phyloP scores from a whole-genome alignment of 1,140 invertebrate species.

The Penaeus chinensis region DNA sequence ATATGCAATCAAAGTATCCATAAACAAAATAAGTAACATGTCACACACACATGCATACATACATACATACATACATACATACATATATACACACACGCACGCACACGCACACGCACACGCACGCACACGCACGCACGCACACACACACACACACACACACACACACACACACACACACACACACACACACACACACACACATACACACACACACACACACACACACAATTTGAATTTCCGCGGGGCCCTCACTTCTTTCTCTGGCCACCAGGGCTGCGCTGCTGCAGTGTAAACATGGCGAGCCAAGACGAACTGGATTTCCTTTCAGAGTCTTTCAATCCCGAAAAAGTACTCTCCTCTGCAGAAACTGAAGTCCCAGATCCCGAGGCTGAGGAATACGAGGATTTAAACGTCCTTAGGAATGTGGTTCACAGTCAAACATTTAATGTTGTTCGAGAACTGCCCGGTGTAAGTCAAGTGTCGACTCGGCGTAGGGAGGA shows the following conservation, averaged over 20 bases:
- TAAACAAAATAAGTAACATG: too few species aligned
- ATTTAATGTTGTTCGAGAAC: slow-evolving; percentile 40
- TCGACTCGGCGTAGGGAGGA: not conserved
- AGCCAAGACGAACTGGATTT: slow-evolving; percentile 17
- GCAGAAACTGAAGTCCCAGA: slow-evolving; percentile 19
- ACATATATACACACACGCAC: too few species aligned
- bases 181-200: too few species aligned
- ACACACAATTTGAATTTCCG: not conserved
- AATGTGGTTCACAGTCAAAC: slow-evolving; percentile 37
- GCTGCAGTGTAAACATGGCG: slow-evolving; percentile 54
- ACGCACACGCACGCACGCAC: too few species aligned
- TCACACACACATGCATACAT: too few species aligned
- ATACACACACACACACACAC: too few species aligned
- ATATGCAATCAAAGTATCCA: too few species aligned
- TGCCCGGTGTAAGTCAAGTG: slow-evolving; percentile 48
- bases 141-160: too few species aligned
- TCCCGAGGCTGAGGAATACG: slow-evolving; percentile 33
- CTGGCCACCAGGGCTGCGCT: slow-evolving; percentile 39
- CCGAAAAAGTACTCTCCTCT: slow-evolving; percentile 24
- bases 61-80: too few species aligned
- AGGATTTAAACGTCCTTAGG: slow-evolving; percentile 41
- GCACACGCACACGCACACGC: too few species aligned
- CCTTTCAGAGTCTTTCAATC: slow-evolving; percentile 22
- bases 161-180: too few species aligned
- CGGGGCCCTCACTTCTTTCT: not conserved